Base-by-base conservation (phyloP, 2,888 invertebrate species). In the Drosophila aldrichi region DNA sequence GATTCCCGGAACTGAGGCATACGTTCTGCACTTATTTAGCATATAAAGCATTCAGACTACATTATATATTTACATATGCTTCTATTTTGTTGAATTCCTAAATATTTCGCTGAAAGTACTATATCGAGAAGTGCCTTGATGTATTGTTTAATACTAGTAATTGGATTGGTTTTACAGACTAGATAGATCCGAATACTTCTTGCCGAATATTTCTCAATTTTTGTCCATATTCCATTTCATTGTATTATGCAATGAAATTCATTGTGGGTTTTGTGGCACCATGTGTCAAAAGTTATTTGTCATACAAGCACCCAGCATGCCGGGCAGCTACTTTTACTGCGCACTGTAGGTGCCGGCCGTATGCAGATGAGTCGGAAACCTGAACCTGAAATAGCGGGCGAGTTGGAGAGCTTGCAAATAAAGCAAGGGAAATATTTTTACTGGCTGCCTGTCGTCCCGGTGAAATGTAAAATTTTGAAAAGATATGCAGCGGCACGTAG, bases 401-500 rank as follows among this genome's bases (percentile, higher is more conserved):
- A 41, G 46, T n/a, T 20, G 48, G 22, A 29, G 46, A 44, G 69
- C 58, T 61, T 38, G 55, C 49, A 61, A 76, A 74, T 68, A 70
- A 70, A 67, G 72, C 63, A 57, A 63, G 68, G 60, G 60, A 49
- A 72, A 79, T 76, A 74, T 72, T 71, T 78, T 56, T 57, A 66
- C 64, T 70, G 74, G 51, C 34, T 69, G 68, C 43, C 76, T 58
- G 68, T 49, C 68, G 60, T 74, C 34, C 74, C 62, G 73, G 74
- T 66, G 70, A 74, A 79, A 66, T 80, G 78, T 82, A 76, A 80
- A 82, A 82, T 82, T 84, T 70, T 63, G 70, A 70, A 70, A 78
- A 79, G 77, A 79, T 82, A 85, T 82, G 85, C 82, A 70, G 55
- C 75, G 68, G 82, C 82, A 82, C 82, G 82, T 82, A 82, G 70